phyloP scores from a whole-genome alignment of 1,140 invertebrate species.

The Alviniconcha marisindica region DNA sequence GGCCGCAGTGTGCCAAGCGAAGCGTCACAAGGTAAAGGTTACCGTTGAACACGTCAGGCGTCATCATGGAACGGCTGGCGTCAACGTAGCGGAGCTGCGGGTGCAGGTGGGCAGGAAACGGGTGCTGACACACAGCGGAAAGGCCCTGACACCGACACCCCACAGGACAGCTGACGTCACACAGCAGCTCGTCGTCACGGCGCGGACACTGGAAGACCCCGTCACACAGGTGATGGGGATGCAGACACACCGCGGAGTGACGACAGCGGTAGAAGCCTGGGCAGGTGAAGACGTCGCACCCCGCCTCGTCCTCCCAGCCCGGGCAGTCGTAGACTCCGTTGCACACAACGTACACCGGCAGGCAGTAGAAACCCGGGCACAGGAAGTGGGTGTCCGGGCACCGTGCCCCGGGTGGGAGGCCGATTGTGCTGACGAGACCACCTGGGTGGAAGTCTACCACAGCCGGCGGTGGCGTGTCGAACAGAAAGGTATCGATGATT shows the following conservation, averaged over 20 bases:
- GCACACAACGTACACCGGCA: constrained; percentile 13
- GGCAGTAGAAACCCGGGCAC: not conserved
- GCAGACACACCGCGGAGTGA: constrained; percentile 24
- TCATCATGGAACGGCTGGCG: not conserved
- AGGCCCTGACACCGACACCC: constrained; percentile 34
- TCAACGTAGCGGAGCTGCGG: not conserved
- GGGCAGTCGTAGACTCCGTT: constrained; percentile 26
- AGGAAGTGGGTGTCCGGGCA: constrained; percentile 1
- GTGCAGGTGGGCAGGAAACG: not conserved
- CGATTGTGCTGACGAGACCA: not conserved
- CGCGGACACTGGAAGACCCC: constrained; percentile 36
- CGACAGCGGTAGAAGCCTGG: constrained; percentile 38
- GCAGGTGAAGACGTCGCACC: constrained; percentile 26
- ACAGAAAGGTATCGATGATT: too few relatives aligned
- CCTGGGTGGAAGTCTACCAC: not conserved
- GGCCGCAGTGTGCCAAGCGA: not conserved
- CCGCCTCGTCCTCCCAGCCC: not conserved
- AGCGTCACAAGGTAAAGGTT: not conserved
- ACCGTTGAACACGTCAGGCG: not conserved
- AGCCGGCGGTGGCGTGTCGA: not conserved
- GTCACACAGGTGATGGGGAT: constrained; percentile 32
- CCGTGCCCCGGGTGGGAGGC: not conserved
- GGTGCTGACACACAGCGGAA: constrained; percentile 1
- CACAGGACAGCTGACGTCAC: constrained; percentile 46
- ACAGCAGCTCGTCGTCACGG: constrained; percentile 39